Conservation (phyloP, 2,888 invertebrate species). For the Habroteleia sp. region DNA sequence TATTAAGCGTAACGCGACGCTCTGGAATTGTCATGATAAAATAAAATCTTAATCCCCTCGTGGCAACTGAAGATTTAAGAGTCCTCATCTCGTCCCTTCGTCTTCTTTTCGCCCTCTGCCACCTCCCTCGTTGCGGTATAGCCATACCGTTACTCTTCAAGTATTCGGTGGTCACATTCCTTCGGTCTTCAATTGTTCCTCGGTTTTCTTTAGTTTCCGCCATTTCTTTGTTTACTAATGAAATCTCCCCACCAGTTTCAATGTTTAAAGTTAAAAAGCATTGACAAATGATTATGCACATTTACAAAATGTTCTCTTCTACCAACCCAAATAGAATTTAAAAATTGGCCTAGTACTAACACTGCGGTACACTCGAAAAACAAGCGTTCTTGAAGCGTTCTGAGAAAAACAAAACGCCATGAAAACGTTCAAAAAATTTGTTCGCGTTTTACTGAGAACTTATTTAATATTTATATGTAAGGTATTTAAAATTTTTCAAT, state of each 20-base stretch:
- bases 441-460: no score
- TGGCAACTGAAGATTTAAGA: conserved; percentile 71
- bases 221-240: conserved; percentile 8
- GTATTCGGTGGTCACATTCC: conserved; percentile 48
- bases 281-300: no score
- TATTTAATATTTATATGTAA: no score
- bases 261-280: no score
- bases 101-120: not conserved
- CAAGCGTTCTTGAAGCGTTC: no score
- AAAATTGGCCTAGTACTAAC: no score
- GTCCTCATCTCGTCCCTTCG: conserved; percentile 54
- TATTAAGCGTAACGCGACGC: conserved; percentile 71
- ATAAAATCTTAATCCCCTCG: conserved; percentile 75
- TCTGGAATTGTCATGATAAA: conserved; percentile 73
- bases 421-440: no score
- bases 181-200: conserved; percentile 5
- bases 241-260: not conserved
- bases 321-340: no score
- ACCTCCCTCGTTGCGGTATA: not conserved
- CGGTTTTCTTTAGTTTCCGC: conserved; percentile 4
- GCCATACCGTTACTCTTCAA: not conserved
- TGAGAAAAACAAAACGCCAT: no score
- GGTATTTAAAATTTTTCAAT: no score
- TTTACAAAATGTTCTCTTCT: no score
- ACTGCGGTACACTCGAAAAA: no score